Evolutionary conservation across 2,113 vertebrate genomes (phyloP), one percentile per base, ranked within the genome.

Genomic region (Dipodomys merriami): DNA sequence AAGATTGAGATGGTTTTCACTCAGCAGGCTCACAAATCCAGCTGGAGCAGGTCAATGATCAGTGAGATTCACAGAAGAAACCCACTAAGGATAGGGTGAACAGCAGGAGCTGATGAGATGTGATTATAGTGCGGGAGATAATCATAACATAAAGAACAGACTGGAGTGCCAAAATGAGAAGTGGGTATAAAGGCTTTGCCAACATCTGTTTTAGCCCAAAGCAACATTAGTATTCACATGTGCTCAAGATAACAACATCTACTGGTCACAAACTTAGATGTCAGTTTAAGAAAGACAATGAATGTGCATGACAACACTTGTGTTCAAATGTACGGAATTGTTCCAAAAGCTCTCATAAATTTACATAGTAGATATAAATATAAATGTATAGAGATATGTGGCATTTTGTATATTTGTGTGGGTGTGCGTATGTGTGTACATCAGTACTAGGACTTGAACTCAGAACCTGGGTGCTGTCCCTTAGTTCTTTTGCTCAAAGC

Each of bases 91-190:
- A 49, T 35, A 81, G 46, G 29, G 6, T 64, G 86, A 94, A 53
- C 86, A 91, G 91, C 60, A 4, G 80, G 95, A 91, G 87, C 23
- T 95, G 92, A 90, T 92, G 95, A 96, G 79, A 25, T 71, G 9
- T 91, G 93, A 95, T 94, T 93, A 86, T 19, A 92, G 79, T 27
- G 19, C 23, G 49, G 35, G 33, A 69, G 23, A 60, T 91, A 92
- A 93, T 93, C 96, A 89, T 18, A 68, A 76, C 46, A 80, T 49
- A 60, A 87, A 83, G 83, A 83, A 64, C 29, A 92, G 71, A n/a
- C 62, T 22, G 3, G 30, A 94, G 69, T 8, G 30, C 25, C 30
- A 25, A 88, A 94, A 92, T 83, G 74, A 90, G 67, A 94, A 85
- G 81, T n/a, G 10, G 33, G 49, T 91, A 25, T 86, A 90, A 91